Evolutionary conservation across 2,797 vertebrate species (phyloP), one percentile per base, ranked within the genome.

Genomic region (Lophius americanus): DNA sequence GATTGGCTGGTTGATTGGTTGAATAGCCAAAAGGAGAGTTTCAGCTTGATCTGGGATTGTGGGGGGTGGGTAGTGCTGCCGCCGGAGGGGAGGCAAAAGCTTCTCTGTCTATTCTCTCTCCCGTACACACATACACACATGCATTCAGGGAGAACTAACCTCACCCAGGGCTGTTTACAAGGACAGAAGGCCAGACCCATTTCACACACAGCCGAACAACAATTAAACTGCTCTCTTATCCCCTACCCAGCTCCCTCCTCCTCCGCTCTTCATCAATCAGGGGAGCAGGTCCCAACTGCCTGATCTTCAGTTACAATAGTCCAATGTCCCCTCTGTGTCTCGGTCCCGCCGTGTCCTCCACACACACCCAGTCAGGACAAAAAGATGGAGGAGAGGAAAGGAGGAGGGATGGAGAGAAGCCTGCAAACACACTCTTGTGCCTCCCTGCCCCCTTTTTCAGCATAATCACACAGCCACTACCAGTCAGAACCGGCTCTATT

Each of bases 131-230:
- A 47, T 4, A 48, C 23, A 32, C 38, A 39, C 60, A 23, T 74
- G 63, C 54, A 69, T 70, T 70, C 63, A 72, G 76, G 55, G 71
- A 83, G 73, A 74, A 59, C 80, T 77, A 83, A 84, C 87, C 79
- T 88, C 72, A 82, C 73, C 80, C 76, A 82, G 78, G 70, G 79
- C 85, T 92, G 85, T 92, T 93, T 88, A 87, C 83, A 72, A 85
- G 85, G 79, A 92, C 89, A 92, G 58, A 52, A 72, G 89, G 86
- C 81, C 81, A 83, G 82, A 85, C 82, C 88, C 75, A 85, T 92
- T 93, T 93, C 88, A 91, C 87, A 93, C 88, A 89, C 67, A 72
- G 85, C 82, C 82, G 79, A 91, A 83, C 90, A 89, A 90, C 84
- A 92, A 92, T 93, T 89, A 91, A 83, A 52, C 76, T 68, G 38